A percentile compares a stretch with the other conserved stretches of the same genome.
phyloP scores from a whole-genome alignment of 2,113 vertebrate genomes.

The Mugil cephalus region DNA sequence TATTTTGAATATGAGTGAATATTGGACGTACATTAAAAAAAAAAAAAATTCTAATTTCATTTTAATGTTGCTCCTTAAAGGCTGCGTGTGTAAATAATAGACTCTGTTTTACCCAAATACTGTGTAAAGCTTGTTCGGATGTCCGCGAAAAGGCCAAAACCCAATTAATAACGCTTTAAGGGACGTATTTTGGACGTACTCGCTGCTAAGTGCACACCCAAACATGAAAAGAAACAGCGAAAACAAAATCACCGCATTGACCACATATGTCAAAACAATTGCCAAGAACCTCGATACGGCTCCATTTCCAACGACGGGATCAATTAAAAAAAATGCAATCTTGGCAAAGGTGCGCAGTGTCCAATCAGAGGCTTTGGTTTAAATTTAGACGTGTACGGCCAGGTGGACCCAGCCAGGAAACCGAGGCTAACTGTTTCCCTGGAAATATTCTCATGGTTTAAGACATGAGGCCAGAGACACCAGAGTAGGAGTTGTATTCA shows the following conservation, averaged over 20 bases:
- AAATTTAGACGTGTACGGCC: constrained; percentile 49
- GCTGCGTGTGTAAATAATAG: no score
- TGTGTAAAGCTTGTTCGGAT: no score
- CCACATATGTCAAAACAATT: neutral
- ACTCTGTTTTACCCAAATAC: no score
- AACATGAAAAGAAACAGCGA: neutral
- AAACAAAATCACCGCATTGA: neutral
- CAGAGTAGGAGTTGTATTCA: constrained; percentile 59
- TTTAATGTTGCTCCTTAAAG: no score
- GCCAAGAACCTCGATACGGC: neutral
- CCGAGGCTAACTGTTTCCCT: constrained; percentile 39
- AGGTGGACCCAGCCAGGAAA: constrained; percentile 42
- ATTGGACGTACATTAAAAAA: no score
- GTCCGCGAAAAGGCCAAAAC: no score
- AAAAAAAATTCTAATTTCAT: no score
- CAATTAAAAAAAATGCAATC: neutral
- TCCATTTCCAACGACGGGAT: neutral
- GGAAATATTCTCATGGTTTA: constrained; percentile 53
- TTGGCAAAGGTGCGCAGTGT: neutral
- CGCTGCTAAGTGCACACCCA: no score
- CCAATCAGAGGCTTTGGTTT: constrained; percentile 38
- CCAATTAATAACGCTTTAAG: no score
- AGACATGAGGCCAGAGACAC: constrained; percentile 42
- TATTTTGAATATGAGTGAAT: no score
- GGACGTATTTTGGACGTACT: no score